Evolutionary conservation across 1,140 invertebrate species (phyloP).

Genomic region (Odontomachus brunneus): DNA sequence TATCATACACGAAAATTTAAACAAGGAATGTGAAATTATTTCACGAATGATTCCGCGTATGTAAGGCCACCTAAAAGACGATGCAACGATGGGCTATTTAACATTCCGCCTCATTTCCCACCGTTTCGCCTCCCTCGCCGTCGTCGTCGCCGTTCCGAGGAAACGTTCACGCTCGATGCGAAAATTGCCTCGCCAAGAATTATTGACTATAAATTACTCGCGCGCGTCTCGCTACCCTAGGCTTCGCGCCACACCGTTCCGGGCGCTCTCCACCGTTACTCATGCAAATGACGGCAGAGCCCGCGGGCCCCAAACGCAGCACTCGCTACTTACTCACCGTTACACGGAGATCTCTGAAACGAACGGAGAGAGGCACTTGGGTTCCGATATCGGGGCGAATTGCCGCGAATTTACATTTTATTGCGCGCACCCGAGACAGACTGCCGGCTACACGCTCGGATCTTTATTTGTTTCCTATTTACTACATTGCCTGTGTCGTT

Average conservation of each 20-base stretch:
- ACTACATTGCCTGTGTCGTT: slow-evolving; percentile 3
- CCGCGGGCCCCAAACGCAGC: slow-evolving; percentile 47
- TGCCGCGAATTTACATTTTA: slow-evolving; percentile 76
- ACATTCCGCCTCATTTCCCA: slow-evolving; percentile 80
- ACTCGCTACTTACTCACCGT: slow-evolving; percentile 60
- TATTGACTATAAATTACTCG: slow-evolving; percentile 83
- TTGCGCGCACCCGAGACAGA: slow-evolving; percentile 68
- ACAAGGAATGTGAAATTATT: slow-evolving; percentile 30
- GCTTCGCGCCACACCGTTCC: slow-evolving; percentile 60
- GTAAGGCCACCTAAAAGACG: slow-evolving; percentile 52
- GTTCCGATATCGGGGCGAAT: slow-evolving; percentile 66
- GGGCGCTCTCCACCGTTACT: slow-evolving; percentile 74
- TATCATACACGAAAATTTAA: background rate
- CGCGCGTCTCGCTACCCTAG: slow-evolving; percentile 68
- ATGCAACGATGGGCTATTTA: slow-evolving; percentile 73
- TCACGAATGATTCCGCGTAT: slow-evolving; percentile 53
- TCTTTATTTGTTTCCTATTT: slow-evolving; percentile 63
- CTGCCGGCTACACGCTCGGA: slow-evolving; percentile 42
- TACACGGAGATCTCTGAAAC: slow-evolving; percentile 46
- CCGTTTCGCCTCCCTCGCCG: slow-evolving; percentile 47
- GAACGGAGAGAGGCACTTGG: slow-evolving; percentile 18
- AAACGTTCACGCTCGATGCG: slow-evolving; percentile 78
- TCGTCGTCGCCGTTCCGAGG: slow-evolving; percentile 59
- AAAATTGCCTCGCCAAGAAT: slow-evolving; percentile 81
- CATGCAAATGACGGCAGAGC: slow-evolving; percentile 78